These are phyloP conservation scores for Tauraco erythrolophus DNA, from an alignment of 2,113 vertebrate genomes.

Conservation along the genomic window DNA sequence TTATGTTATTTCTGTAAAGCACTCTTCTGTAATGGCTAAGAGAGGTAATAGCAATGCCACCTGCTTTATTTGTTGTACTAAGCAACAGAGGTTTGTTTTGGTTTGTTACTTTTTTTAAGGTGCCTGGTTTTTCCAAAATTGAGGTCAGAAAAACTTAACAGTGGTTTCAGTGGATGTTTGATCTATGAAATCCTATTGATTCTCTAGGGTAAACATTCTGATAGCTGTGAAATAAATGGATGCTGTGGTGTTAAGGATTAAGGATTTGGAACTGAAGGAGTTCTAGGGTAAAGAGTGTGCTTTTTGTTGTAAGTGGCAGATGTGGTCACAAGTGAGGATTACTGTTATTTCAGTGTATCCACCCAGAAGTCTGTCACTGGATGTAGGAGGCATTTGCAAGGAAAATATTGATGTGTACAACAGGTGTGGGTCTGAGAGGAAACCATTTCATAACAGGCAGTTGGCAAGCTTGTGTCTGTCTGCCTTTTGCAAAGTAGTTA, in stretches of 20 bases:
- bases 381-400: not conserved
- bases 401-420: not conserved
- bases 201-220: not conserved
- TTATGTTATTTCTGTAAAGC: not conserved
- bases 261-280: not conserved
- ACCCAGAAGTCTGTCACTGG: not conserved
- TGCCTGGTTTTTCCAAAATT: not conserved
- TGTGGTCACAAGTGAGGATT: not conserved
- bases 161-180: fast-evolving
- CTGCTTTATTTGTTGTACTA: not conserved
- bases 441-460: not conserved
- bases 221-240: not conserved
- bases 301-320: not conserved
- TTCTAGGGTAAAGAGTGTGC: not conserved
- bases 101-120: not conserved
- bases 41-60: not conserved
- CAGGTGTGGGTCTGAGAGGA: not conserved
- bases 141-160: not conserved
- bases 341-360: not conserved
- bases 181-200: not conserved
- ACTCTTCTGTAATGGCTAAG: not conserved
- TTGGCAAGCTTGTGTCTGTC: not conserved
- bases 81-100: not conserved
- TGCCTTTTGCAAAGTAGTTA: not conserved
- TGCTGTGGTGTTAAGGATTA: not conserved